Evolutionary conservation across 2,888 invertebrate species (phyloP).

Genomic region (Catocala nupta): DNA sequence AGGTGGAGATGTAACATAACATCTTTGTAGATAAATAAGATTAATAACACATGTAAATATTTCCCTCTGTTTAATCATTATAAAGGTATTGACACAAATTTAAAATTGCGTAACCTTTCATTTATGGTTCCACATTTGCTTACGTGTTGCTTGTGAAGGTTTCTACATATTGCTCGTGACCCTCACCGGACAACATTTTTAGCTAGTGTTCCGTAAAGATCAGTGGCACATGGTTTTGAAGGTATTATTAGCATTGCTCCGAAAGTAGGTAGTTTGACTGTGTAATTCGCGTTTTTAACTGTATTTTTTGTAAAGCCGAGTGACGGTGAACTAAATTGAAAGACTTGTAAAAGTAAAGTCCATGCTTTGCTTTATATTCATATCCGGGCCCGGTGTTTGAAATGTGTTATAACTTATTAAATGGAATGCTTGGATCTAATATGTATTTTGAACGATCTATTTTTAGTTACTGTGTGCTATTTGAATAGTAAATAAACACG

Average conservation of each 20-base stretch:
- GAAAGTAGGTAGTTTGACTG: slow-evolving; percentile 27
- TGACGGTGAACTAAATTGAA: slow-evolving; percentile 35
- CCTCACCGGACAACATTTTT: slow-evolving; percentile 62
- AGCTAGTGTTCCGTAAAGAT: slow-evolving; percentile 58
- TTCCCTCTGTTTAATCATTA: slow-evolving; percentile 29
- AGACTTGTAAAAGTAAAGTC: slow-evolving; percentile 14
- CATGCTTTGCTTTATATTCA: slow-evolving; percentile 42
- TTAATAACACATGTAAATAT: slow-evolving; percentile 14
- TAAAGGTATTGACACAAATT: slow-evolving; percentile 64
- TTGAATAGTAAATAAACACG: slow-evolving; percentile 63
- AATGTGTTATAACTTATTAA: no score
- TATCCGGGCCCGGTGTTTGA: slow-evolving; percentile 20
- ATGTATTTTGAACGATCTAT: slow-evolving; percentile 23
- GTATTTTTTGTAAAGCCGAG: slow-evolving; percentile 23
- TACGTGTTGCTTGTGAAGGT: slow-evolving; percentile 86
- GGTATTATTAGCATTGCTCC: slow-evolving; percentile 32
- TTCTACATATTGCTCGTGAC: slow-evolving; percentile 81
- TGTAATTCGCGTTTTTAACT: slow-evolving; percentile 21
- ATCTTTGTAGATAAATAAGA: slow-evolving; percentile 9
- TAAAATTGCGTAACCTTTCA: slow-evolving; percentile 87
- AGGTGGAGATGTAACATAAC: slow-evolving; percentile 21
- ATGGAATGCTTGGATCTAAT: background rate
- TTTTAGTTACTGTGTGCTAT: slow-evolving; percentile 49
- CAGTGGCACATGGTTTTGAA: slow-evolving; percentile 61
- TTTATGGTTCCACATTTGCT: slow-evolving; percentile 82